Evolutionary conservation across 92 coral and sea anemone species (phyloP), one percentile per base, ranked within the genome.

Genomic region (Siderastrea siderea): DNA sequence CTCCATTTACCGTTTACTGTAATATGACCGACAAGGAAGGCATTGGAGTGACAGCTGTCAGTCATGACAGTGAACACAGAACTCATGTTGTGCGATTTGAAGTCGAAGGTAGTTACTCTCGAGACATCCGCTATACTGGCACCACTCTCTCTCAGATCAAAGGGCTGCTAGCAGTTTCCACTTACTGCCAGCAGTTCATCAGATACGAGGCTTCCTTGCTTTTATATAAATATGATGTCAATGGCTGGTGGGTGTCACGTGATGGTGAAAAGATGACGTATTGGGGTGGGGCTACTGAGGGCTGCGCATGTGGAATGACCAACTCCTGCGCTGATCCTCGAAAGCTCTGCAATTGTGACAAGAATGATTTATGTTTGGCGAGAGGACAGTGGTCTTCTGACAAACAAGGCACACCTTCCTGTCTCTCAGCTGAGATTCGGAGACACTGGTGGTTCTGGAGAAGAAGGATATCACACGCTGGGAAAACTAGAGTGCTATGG

Each of bases 51-150:
- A 81, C 91, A 81, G 85, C 47, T 75, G 85, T 87, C 64, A 77
- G 87, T 50, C 91, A 87, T 43, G 82, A 87, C 81, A 87, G 90
- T 19, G 91, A 71, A 26, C n/a, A 58, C 19, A 79, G 86, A 71
- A 80, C 72, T 3, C 75, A 47, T 6, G 70, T 83, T 14, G n/a
- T 3, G 8, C 74, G 90, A 7, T 71, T 61, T 57, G 62, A 74
- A 1, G 15, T n/a, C 11, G 5, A 7, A n/a, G 84, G 78, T 11
- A 43, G 57, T 16, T 75, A 77, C 67, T 13, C 49, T 13, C 71
- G 68, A 86, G 71, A 26, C 38, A 26, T 26, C 38, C 38, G 38
- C 38, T 26, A 26, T 26, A 26, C 38, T 26, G 38, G 38, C 38
- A 26, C 38, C 38, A 26, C 38, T 49, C 68, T 66, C 49, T 49